Evolutionary conservation across 2,797 vertebrate species (phyloP), one percentile per base, ranked within the genome.

Genomic region (Lycodopsis pacificus): DNA sequence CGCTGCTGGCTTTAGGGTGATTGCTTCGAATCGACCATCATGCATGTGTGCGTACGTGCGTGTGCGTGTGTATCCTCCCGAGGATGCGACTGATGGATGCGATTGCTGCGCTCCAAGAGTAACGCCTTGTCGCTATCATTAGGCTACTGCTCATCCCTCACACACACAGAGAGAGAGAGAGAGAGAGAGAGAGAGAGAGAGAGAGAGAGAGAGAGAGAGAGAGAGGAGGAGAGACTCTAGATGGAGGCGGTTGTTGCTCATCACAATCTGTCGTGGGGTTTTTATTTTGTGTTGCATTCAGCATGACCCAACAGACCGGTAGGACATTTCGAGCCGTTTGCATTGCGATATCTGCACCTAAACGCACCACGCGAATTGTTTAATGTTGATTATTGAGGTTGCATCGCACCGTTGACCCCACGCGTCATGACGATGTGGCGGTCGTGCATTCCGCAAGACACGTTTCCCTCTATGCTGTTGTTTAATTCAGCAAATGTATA

Each of bases 71-170:
- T 4, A 46, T 88, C 72, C 83, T 88, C 81, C 75, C 42, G 81
- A 79, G 82, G 85, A 90, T 86, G 91, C 79, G 86, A 80, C 81
- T 88, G 89, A 92, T 91, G 92, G 91, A 92, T 88, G 89, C 76
- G 89, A 85, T 85, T 61, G 81, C 82, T 84, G 88, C 90, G 77
- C 88, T 90, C 87, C 86, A 58, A 38, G 77, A 90, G 83, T 85
- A 86, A 91, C 91, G 89, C 91, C 84, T 91, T 81, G 89, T 86
- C 89, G 80, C 82, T 87, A 64, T 88, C 87, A 88, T 86, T 77
- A 25, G 49, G 22, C 51, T 53, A 63, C 82, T 27, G 86, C 84
- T 89, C 85, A 81, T 87, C 88, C 79, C 73, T 81, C 70, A 76
- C 30, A 65, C 73, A 76, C 64, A 12, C 36, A 25, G 8, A 10